phyloP scores from a whole-genome alignment of 2,797 vertebrate genomes.

The Microctenopoma lineatum region DNA sequence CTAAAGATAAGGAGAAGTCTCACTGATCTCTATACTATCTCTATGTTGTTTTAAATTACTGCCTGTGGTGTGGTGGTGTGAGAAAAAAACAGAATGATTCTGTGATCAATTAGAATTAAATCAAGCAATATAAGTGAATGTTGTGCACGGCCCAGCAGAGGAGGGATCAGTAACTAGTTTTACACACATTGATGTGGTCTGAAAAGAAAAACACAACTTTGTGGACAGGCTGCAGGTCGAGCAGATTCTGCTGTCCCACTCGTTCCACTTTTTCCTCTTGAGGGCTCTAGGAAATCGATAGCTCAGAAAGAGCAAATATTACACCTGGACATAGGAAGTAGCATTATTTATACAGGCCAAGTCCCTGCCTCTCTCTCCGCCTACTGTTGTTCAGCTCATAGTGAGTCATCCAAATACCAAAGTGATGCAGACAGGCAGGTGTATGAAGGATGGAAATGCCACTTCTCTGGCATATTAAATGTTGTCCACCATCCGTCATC shows the following conservation, averaged over 20 bases:
- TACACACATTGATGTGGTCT: background rate
- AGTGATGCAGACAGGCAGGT: conserved; percentile 14
- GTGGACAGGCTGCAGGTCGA: conserved; percentile 18
- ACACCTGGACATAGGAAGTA: conserved; percentile 1
- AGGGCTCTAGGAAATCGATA: conserved; percentile 18
- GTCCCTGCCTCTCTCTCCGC: conserved; percentile 28
- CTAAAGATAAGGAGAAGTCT: too few relatives aligned
- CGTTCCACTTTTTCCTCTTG: background rate
- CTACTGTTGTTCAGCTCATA: conserved; percentile 35
- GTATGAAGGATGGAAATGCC: conserved; percentile 25
- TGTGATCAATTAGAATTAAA: conserved; percentile 19
- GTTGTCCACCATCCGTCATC: conserved; percentile 16
- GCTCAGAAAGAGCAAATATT: conserved; percentile 10
- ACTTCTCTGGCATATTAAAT: background rate
- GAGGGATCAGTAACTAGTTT: conserved; percentile 17
- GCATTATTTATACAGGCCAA: conserved; percentile 27
- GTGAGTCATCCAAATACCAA: conserved; percentile 56
- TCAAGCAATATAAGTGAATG: conserved; percentile 14
- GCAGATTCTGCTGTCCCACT: conserved; percentile 1
- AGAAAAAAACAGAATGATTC: conserved; percentile 8
- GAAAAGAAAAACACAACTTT: background rate
- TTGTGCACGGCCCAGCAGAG: background rate
- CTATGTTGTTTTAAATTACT: too few relatives aligned
- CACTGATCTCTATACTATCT: too few relatives aligned
- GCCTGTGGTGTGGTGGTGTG: background rate